Conservation (phyloP, 2,113 vertebrate species). For the Promerops cafer region DNA sequence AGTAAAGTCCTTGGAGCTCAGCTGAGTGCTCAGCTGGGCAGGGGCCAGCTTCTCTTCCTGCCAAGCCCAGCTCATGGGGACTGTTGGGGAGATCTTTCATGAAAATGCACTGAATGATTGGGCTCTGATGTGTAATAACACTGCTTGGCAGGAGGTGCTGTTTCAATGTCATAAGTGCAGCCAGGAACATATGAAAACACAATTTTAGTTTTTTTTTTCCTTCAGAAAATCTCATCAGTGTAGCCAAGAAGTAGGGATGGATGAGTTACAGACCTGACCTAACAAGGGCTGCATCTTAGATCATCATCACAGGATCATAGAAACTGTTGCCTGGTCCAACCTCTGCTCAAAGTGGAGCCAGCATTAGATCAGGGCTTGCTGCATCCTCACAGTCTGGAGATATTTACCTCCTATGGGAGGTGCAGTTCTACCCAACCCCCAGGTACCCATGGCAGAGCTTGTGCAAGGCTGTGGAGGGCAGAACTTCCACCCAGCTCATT, state of each 20-base stretch:
- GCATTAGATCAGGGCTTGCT: background rate
- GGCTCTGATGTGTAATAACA: background rate
- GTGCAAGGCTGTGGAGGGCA: background rate
- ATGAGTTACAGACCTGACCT: background rate
- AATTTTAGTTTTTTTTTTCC: background rate
- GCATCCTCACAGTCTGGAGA: background rate
- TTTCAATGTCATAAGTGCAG: background rate
- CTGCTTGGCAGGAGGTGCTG: background rate
- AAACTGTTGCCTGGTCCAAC: background rate
- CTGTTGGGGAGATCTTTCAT: background rate
- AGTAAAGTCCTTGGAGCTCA: background rate
- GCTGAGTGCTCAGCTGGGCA: background rate
- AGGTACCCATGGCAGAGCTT: background rate
- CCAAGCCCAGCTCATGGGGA: background rate
- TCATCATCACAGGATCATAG: background rate
- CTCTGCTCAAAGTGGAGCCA: background rate
- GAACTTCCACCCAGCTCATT: background rate
- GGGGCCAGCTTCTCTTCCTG: background rate
- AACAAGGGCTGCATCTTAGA: background rate
- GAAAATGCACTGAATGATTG: background rate
- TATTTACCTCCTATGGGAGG: background rate
- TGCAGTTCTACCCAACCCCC: background rate
- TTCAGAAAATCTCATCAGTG: background rate
- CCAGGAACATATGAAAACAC: slow-evolving; percentile 4
- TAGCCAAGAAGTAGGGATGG: background rate